Evolutionary conservation across 2,888 invertebrate genomes (phyloP).

Genomic region (Pandemis corylana): DNA sequence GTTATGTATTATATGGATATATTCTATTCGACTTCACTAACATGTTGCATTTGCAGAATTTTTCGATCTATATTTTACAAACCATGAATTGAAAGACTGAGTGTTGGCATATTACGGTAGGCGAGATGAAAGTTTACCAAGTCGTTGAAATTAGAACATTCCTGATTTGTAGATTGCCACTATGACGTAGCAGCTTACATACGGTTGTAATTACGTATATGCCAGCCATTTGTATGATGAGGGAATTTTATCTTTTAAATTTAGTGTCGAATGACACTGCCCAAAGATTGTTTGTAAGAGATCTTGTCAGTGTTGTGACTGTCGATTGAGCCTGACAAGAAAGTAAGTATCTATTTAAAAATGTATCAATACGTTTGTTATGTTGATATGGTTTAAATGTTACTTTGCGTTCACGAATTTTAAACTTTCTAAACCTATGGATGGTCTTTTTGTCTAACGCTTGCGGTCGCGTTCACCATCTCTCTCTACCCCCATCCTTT

Average conservation of each 20-base stretch:
- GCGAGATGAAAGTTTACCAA: constrained; percentile 49
- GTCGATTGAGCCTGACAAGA: not conserved
- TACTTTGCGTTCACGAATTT: too few species aligned
- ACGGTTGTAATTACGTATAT: not conserved
- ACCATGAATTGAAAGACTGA: constrained; percentile 79
- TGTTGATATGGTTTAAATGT: not conserved
- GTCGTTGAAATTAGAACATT: constrained; percentile 47
- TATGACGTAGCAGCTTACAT: not conserved
- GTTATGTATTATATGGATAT: constrained; percentile 56
- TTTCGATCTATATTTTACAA: constrained; percentile 63
- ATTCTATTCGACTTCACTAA: constrained; percentile 60
- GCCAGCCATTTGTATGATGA: not conserved
- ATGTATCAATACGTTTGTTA: not conserved
- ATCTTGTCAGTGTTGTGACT: not conserved
- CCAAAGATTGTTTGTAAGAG: not conserved
- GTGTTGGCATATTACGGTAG: constrained; percentile 70
- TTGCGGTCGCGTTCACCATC: too few species aligned
- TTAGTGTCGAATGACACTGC: not conserved
- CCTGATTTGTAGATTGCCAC: constrained; percentile 26
- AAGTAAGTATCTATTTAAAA: too few species aligned
- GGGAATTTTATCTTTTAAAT: not conserved
- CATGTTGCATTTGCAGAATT: constrained; percentile 65
- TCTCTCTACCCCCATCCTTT: too few species aligned
- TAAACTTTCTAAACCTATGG: too few species aligned
- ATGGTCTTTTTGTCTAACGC: too few species aligned